Percentiles rank a stretch among this genome's conserved stretches.
Conservation (phyloP, 2,888 invertebrate genomes). For the Pachydiplax longipennis region DNA sequence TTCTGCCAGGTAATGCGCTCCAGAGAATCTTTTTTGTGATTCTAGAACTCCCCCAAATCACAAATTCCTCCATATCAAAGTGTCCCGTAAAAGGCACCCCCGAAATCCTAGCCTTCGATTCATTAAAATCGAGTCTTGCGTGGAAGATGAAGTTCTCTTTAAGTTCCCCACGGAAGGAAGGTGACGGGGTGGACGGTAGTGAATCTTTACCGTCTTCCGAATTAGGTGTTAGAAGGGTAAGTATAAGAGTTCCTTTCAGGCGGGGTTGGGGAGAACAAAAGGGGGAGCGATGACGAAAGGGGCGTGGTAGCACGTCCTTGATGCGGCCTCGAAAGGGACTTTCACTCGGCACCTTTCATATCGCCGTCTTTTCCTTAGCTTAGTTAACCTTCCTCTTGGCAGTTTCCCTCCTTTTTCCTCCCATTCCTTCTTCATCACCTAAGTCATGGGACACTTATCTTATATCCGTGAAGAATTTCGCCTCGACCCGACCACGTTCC, state of each 20-base stretch:
- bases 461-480: not conserved
- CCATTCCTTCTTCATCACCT: not conserved
- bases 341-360: conserved; percentile 17
- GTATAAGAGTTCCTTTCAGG: not conserved
- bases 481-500: not conserved
- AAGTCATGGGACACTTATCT: not conserved
- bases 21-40: too few species aligned
- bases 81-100: not conserved
- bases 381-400: not conserved
- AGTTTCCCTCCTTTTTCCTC: not conserved
- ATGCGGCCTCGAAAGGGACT: not conserved
- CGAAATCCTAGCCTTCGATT: not conserved
- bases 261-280: not conserved
- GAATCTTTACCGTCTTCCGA: not conserved
- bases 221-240: not conserved
- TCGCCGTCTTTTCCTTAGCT: not conserved
- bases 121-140: not conserved
- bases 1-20: too few species aligned
- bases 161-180: not conserved
- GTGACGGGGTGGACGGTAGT: not conserved
- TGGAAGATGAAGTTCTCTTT: not conserved
- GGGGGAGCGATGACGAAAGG: not conserved
- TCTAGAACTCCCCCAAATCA: too few species aligned
- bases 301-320: conserved; percentile 10
- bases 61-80: too few species aligned